A percentile compares a stretch with the other conserved stretches of the same genome.
Evolutionary conservation across 2,888 invertebrate genomes (phyloP).

Genomic region (Coremacera marginata): DNA sequence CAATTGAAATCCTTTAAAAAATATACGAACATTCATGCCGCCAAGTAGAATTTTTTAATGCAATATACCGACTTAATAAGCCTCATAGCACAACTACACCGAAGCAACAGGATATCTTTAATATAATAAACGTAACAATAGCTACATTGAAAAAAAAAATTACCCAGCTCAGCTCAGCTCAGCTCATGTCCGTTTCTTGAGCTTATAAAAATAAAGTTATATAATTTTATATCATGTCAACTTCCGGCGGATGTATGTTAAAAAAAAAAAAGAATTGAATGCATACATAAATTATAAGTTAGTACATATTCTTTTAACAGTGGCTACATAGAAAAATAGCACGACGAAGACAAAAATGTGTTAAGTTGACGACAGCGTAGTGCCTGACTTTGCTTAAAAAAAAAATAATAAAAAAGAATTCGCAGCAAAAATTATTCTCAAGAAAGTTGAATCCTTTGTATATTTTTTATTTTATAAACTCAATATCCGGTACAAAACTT

Average conservation of each 20-base stretch:
- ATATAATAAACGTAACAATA: no score
- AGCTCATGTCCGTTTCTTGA: neutral
- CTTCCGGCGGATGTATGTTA: conserved; percentile 31
- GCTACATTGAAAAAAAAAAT: no score
- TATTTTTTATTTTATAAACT: conserved; percentile 54
- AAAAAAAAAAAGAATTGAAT: neutral
- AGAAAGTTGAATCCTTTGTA: neutral
- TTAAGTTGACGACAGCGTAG: neutral
- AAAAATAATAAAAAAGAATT: neutral
- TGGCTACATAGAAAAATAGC: neutral
- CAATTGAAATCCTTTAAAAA: neutral
- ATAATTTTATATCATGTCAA: conserved; percentile 37
- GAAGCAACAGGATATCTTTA: neutral
- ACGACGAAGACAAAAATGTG: neutral
- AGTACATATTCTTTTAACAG: conserved; percentile 6
- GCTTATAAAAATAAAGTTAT: conserved; percentile 5
- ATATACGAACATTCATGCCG: neutral
- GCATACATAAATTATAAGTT: conserved; percentile 19
- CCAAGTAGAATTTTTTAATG: no score
- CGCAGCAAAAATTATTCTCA: neutral
- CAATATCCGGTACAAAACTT: conserved; percentile 61
- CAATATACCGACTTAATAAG: no score
- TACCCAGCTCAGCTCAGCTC: neutral
- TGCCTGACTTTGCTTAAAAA: neutral
- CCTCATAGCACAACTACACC: neutral